Conservation (phyloP, 2,888 invertebrate species). For the Drosophila longiperda region DNA sequence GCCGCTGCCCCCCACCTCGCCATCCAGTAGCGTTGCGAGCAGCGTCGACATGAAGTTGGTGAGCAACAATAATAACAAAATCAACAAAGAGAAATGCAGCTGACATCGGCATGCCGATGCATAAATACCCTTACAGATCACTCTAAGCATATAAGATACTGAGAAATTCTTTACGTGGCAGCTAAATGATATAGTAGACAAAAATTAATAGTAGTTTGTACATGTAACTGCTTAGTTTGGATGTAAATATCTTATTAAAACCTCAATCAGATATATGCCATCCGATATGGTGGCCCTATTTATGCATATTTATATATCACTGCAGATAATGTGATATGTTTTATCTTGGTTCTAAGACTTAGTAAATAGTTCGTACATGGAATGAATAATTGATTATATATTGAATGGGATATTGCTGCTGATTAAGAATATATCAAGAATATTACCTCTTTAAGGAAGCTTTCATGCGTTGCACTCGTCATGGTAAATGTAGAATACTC, state of each 20-base stretch:
- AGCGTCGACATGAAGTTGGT: constrained; percentile 64
- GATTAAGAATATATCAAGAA: background rate
- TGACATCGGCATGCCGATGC: background rate
- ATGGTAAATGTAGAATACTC: background rate
- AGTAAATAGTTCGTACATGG: background rate
- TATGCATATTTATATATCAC: background rate
- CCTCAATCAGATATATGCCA: too few relatives aligned
- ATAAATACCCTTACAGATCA: background rate
- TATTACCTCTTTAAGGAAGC: background rate
- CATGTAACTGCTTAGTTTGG: background rate
- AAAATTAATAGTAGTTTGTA: background rate
- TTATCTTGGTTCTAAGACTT: background rate
- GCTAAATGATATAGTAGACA: background rate
- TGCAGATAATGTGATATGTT: background rate
- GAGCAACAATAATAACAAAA: constrained; percentile 31
- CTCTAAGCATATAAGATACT: background rate
- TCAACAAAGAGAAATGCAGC: background rate
- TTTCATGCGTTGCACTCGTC: background rate
- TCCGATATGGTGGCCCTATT: background rate
- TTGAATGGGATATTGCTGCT: background rate
- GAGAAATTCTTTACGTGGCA: background rate
- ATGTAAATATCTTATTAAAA: too few relatives aligned
- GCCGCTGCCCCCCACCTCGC: constrained; percentile 61
- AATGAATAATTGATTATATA: background rate
- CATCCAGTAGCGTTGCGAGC: constrained; percentile 65